Evolutionary conservation across 2,888 invertebrate genomes (phyloP), one percentile per base, ranked within the genome.

Genomic region (Ormyrus labotus): DNA sequence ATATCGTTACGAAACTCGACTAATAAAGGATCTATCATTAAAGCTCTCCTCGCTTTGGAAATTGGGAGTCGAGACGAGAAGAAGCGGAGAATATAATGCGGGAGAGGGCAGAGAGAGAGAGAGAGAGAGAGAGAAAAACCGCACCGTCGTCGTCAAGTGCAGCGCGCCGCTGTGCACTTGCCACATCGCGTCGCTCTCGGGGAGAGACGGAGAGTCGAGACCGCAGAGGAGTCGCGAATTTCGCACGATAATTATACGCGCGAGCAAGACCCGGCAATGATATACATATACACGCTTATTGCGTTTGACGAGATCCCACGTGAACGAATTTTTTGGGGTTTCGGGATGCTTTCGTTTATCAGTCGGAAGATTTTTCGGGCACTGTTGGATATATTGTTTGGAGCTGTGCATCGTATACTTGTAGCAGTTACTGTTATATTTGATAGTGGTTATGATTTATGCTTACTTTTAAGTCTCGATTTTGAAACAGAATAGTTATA

Each of bases 11-110:
- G 78, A 78, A 78, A 78, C 50, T 67, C 51, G n/a, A 70, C 67
- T 72, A 77, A 78, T 78, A 72, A 78, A 72, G 78, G 72, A 72
- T 78, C 61, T 65, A 50, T 73, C 48, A 70, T 57, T 64, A 67
- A 10, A n/a, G 63, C 57, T 47, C 57, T 47, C 58, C 50, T 34
- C 19, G 55, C 5, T 63, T 19, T 11, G 13, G 5, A 51, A 47
- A 63, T 19, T 47, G 19, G 50, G 48, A 65, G 48, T 5, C 10
- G 51, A 63, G 19, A 65, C 48, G 8, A 50, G 57, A 64, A 63
- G 51, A 50, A 60, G 50, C 8, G 10, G 6, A 47, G 11, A 55
- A 64, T 57, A 47, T 67, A 58, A 74, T 60, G 60, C 48, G 53
- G 19, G 61, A 19, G 19, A 47, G 73, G n/a, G 61, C 13, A 13